Percentiles rank a stretch among this genome's conserved stretches.
phyloP scores from a whole-genome alignment of 2,113 vertebrate species.

The Chloropsis hardwickii region DNA sequence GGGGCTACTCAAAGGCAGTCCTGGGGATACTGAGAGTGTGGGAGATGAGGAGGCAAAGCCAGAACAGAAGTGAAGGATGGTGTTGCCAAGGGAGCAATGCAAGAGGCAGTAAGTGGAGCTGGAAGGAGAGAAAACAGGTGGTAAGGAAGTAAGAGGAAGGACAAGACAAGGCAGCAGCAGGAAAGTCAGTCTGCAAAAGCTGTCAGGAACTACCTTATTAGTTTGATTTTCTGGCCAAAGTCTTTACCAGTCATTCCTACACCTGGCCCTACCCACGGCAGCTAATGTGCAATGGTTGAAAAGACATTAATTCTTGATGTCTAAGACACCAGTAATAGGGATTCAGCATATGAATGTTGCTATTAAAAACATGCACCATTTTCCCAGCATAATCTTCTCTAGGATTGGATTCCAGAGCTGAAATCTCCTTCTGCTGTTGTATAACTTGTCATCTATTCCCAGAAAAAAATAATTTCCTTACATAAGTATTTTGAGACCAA shows the following conservation, averaged over 20 bases:
- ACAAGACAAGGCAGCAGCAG: neutral
- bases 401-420: neutral
- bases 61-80: neutral
- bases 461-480: slow-evolving; percentile 1
- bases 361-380: neutral
- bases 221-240: neutral
- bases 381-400: neutral
- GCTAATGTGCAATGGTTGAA: neutral
- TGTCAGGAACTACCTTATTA: neutral
- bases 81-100: neutral
- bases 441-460: neutral
- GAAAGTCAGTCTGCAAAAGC: neutral
- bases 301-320: neutral
- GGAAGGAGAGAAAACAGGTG: neutral
- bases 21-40: neutral
- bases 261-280: neutral
- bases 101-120: neutral
- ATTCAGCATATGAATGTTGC: neutral
- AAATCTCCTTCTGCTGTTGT: neutral
- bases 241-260: neutral
- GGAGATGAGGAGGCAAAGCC: neutral
- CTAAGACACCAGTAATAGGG: neutral
- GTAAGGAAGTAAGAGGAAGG: neutral
- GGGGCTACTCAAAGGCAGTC: neutral
- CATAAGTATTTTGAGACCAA: neutral